Percentiles rank a stretch among this genome's conserved stretches.
These are phyloP conservation scores for Saccopteryx leptura DNA, from an alignment of 2,113 vertebrate species.

Conservation along the genomic window DNA sequence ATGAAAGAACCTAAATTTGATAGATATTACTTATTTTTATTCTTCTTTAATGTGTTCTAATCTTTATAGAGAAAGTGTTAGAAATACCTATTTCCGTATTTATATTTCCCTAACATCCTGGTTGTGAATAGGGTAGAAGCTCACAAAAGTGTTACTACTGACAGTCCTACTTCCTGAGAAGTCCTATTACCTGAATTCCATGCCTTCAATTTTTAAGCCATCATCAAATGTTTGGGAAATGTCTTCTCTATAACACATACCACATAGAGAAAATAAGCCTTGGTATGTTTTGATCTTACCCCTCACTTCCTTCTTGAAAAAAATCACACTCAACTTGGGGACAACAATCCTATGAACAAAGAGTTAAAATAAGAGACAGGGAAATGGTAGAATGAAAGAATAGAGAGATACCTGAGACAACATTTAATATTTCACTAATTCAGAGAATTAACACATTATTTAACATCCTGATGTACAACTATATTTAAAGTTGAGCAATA, in stretches of 20 bases:
- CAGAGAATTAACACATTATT: neutral
- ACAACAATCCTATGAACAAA: neutral
- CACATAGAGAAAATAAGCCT: fast-evolving
- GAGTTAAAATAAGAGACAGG: neutral
- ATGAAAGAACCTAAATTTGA: neutral
- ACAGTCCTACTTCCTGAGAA: neutral
- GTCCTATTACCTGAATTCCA: neutral
- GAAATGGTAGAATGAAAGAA: neutral
- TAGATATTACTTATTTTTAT: neutral
- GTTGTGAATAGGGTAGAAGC: neutral
- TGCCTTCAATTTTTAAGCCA: neutral
- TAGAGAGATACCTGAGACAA: neutral
- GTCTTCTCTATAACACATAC: neutral
- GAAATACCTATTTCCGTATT: neutral
- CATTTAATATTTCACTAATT: neutral
- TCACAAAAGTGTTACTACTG: neutral
- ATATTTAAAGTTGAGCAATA: neutral
- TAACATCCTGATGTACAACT: neutral
- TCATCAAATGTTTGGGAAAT: neutral
- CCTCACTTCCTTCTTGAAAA: neutral
- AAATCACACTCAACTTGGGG: neutral
- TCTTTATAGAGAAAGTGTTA: neutral
- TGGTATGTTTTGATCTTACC: neutral
- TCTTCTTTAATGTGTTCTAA: neutral
- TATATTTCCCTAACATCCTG: neutral